phyloP scores from a whole-genome alignment of 1,140 invertebrate genomes.

The Leptinotarsa undecemlineata region DNA sequence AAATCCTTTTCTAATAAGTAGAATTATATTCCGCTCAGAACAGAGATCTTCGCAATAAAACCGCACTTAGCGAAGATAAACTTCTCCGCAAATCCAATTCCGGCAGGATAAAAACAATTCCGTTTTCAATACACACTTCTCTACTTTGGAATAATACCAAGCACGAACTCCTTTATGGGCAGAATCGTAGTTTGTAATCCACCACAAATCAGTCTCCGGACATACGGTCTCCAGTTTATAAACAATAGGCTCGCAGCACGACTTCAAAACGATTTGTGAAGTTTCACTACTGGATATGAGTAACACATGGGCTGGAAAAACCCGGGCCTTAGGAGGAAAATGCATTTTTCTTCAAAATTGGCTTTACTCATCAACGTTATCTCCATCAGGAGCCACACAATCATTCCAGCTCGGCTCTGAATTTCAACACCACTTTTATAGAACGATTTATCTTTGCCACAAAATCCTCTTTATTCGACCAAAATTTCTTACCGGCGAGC shows the following conservation, averaged over 20 bases:
- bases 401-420: no score
- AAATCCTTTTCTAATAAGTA: neutral
- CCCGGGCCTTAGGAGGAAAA: no score
- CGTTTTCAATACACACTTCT: neutral
- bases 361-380: no score
- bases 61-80: neutral
- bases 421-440: no score
- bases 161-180: constrained; percentile 1
- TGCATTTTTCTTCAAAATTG: no score
- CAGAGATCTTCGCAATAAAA: neutral
- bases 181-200: neutral
- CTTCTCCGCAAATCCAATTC: neutral
- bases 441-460: no score
- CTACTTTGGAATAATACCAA: constrained; percentile 6
- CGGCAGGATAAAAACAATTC: neutral
- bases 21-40: neutral
- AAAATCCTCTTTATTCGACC: no score
- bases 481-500: no score
- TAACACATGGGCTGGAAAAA: no score
- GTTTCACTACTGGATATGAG: no score
- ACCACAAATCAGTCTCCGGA: constrained; percentile 7
- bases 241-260: neutral
- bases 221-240: neutral
- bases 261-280: no score
- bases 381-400: no score